Evolutionary conservation across 2,113 vertebrate species (phyloP).

Genomic region (Myotis lucifugus): DNA sequence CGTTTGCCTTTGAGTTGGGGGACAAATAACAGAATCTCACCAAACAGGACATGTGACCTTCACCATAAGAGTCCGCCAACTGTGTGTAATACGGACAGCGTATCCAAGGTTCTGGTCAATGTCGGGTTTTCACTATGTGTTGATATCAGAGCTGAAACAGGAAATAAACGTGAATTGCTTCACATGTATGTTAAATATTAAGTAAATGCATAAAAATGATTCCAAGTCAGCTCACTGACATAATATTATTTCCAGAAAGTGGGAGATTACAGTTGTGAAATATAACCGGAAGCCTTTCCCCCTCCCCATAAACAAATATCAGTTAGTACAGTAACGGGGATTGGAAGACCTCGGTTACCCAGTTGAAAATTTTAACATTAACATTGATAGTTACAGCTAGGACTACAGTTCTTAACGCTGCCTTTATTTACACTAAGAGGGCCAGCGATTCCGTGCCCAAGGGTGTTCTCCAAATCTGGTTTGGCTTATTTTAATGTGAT

Average conservation of each 20-base stretch:
- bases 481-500: constrained; percentile 34
- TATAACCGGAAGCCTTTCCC: neutral
- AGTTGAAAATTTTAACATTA: neutral
- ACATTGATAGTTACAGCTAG: neutral
- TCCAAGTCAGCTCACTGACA: neutral
- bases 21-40: constrained; percentile 5
- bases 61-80: neutral
- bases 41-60: neutral
- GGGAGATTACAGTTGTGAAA: neutral
- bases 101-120: neutral
- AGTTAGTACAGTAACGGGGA: neutral
- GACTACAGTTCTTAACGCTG: neutral
- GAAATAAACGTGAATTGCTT: neutral
- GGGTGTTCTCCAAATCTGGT: neutral
- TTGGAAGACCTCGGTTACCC: neutral
- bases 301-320: neutral
- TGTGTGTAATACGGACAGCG: neutral
- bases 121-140: neutral
- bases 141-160: neutral
- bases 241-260: neutral
- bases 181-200: neutral
- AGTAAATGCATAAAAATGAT: neutral
- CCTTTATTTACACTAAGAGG: neutral
- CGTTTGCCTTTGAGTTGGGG: neutral
- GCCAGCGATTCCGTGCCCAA: neutral